Conservation (phyloP, 30 jellyfish, hydroid and myxozoan species). For the Chrysaora quinquecirrha region DNA sequence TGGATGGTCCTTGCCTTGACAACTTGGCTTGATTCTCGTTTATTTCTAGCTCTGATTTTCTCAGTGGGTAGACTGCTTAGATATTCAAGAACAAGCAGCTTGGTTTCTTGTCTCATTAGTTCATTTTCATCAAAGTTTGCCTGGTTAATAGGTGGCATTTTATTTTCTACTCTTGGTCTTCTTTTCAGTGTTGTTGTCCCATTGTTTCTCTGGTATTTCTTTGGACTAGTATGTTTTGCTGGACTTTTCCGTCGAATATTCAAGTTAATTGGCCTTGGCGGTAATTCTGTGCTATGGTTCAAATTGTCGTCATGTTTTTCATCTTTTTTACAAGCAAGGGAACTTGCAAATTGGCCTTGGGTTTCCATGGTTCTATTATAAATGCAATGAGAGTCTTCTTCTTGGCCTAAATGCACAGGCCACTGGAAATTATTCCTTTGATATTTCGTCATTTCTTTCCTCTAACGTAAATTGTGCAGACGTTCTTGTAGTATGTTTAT, state of each 20-base stretch:
- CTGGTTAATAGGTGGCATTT: neutral
- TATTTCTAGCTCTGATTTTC: slow-evolving; percentile 68
- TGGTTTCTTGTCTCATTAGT: slow-evolving; percentile 81
- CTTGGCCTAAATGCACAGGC: too few species aligned
- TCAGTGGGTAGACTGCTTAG: slow-evolving; percentile 83
- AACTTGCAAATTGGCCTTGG: too few species aligned
- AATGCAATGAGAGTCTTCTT: too few species aligned
- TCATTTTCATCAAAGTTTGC: slow-evolving; percentile 35
- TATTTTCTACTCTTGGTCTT: slow-evolving; percentile 34
- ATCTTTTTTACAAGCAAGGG: too few species aligned
- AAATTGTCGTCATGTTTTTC: neutral
- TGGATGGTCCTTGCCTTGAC: slow-evolving; percentile 51
- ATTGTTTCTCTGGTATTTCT: neutral
- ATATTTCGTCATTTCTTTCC: too few species aligned
- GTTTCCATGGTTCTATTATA: too few species aligned
- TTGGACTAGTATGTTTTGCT: neutral
- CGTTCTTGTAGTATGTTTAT: too few species aligned
- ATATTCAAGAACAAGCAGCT: slow-evolving; percentile 80
- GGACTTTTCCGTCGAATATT: neutral
- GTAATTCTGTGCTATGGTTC: neutral
- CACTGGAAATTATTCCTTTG: too few species aligned
- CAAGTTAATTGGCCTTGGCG: neutral
- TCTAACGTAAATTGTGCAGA: too few species aligned
- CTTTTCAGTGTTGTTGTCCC: slow-evolving; percentile 21
- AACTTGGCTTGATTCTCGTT: slow-evolving; percentile 10